These are phyloP conservation scores for Anser cygnoides DNA, from an alignment of 2,113 vertebrate species.

Conservation along the genomic window DNA sequence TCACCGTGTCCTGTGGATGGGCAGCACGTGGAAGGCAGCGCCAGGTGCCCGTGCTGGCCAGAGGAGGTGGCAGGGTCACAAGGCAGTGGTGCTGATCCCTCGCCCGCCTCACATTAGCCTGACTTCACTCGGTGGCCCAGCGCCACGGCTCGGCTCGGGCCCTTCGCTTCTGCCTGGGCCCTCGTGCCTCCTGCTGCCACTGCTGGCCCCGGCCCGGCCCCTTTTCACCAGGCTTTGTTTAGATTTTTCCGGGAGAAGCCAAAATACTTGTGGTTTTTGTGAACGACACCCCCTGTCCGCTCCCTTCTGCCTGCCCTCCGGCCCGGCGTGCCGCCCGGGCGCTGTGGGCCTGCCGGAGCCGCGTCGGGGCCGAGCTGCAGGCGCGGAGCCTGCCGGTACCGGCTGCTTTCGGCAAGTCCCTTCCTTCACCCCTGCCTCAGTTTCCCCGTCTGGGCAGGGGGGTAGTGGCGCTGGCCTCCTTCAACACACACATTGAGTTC, in stretches of 20 bases:
- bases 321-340: background rate
- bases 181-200: background rate
- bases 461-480: constrained; percentile 33
- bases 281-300: background rate
- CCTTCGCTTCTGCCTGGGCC: background rate
- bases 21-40: background rate
- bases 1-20: background rate
- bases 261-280: constrained; percentile 25
- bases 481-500: constrained; percentile 9
- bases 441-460: constrained; percentile 24
- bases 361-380: background rate
- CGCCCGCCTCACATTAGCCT: background rate
- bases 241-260: background rate
- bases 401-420: background rate
- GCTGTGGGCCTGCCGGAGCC: background rate
- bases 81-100: background rate
- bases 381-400: constrained; percentile 23
- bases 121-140: accelerated
- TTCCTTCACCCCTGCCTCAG: constrained; percentile 44
- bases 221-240: background rate
- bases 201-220: background rate
- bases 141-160: background rate
- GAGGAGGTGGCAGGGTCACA: background rate
- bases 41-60: accelerated
- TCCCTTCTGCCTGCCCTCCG: constrained; percentile 39